Percentiles rank a stretch among this genome's conserved stretches.
phyloP scores from a whole-genome alignment of 2,113 vertebrate genomes.

The Hippocampus zosterae region DNA sequence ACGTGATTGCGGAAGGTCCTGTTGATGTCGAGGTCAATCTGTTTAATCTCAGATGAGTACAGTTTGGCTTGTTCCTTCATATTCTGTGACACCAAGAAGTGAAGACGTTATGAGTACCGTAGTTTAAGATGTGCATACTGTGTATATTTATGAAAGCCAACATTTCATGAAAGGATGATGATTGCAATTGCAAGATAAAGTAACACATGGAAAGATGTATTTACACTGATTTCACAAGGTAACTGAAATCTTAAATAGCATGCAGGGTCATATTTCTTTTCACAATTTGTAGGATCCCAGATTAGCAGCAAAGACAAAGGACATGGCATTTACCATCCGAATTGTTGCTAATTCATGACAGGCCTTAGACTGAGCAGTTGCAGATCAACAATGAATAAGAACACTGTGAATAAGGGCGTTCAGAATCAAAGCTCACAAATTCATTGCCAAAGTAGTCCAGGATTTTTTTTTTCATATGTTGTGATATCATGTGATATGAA shows the following conservation, averaged over 20 bases:
- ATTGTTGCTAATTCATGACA: not conserved
- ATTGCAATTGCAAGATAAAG: not conserved
- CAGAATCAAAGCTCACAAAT: too few species aligned
- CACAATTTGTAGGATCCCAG: not conserved
- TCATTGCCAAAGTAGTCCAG: too few species aligned
- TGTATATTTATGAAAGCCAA: not conserved
- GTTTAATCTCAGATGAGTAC: conserved; percentile 83
- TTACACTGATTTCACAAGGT: too few species aligned
- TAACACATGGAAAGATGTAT: too few species aligned
- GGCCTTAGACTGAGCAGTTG: not conserved
- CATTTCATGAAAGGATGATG: not conserved
- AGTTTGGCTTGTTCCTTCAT: conserved; percentile 83
- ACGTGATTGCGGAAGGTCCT: conserved; percentile 88
- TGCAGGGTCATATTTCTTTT: not conserved
- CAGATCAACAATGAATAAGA: not conserved
- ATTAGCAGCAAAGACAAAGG: not conserved
- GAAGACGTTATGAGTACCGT: not conserved
- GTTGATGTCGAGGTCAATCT: conserved; percentile 90
- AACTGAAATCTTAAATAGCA: too few species aligned
- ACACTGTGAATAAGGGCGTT: not conserved
- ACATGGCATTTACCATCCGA: not conserved
- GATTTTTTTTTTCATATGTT: too few species aligned
- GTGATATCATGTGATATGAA: too few species aligned
- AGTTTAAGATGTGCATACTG: not conserved
- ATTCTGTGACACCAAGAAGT: conserved; percentile 62